Evolutionary conservation across 2,113 vertebrate genomes (phyloP).

Genomic region (Thymallus thymallus): DNA sequence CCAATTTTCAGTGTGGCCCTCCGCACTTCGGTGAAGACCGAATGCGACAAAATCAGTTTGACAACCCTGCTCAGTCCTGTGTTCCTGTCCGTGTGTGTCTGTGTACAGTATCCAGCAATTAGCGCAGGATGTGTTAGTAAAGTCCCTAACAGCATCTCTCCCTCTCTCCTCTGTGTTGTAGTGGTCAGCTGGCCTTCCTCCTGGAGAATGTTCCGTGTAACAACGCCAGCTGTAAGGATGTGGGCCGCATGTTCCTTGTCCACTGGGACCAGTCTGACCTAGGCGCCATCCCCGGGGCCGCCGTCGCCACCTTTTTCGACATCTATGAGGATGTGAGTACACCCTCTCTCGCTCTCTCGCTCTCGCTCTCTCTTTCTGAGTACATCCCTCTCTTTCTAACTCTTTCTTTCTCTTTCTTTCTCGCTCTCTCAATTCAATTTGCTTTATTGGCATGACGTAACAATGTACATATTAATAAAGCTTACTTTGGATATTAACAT

Average conservation of each 20-base stretch:
- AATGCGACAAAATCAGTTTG: too few relatives aligned
- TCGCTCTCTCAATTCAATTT: too few relatives aligned
- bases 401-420: neutral
- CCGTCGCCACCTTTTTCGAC: slow-evolving; percentile 92
- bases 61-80: neutral
- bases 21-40: too few relatives aligned
- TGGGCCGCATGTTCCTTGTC: slow-evolving; percentile 84
- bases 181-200: slow-evolving; percentile 88
- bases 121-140: neutral
- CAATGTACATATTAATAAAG: too few relatives aligned
- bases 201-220: slow-evolving; percentile 90
- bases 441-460: too few relatives aligned
- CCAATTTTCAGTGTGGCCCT: too few relatives aligned
- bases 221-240: slow-evolving; percentile 71
- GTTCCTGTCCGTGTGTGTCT: neutral
- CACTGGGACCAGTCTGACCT: slow-evolving; percentile 91
- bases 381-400: slow-evolving; percentile 40
- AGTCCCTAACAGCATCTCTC: neutral
- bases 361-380: slow-evolving; percentile 65
- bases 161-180: slow-evolving; percentile 49
- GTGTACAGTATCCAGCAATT: too few relatives aligned
- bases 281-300: slow-evolving; percentile 83
- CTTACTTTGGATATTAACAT: too few relatives aligned
- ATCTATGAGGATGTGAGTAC: slow-evolving; percentile 97
- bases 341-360: neutral